These are phyloP conservation scores for Lerista edwardsae DNA, from an alignment of 2,797 vertebrate species.

Conservation along the genomic window DNA sequence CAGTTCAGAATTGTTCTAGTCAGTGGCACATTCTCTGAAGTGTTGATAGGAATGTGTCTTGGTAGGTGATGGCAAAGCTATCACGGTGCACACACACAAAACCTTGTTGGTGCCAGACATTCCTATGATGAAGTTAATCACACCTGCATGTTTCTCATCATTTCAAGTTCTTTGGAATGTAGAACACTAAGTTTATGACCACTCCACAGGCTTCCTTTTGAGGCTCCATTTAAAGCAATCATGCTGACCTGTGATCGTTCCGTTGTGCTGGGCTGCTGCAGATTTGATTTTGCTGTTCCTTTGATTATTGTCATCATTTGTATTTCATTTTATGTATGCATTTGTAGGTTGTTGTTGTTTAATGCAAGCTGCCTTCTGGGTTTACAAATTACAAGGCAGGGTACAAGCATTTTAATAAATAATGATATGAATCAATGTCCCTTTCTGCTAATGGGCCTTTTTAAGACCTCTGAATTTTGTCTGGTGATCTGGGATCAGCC, in stretches of 20 bases:
- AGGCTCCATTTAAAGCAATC: neutral
- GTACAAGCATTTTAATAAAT: too few species aligned
- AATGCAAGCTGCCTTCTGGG: too few species aligned
- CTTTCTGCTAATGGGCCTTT: too few species aligned
- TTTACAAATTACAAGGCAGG: too few species aligned
- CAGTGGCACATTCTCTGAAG: neutral
- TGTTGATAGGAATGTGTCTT: neutral
- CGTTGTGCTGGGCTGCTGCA: neutral
- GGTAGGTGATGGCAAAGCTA: rapidly evolving
- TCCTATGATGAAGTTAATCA: neutral
- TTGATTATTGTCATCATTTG: neutral
- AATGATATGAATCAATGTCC: too few species aligned
- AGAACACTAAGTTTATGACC: neutral
- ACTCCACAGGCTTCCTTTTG: neutral
- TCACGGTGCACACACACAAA: rapidly evolving
- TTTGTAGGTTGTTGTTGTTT: too few species aligned
- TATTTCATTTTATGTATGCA: too few species aligned
- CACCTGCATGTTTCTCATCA: rapidly evolving
- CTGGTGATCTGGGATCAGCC: too few species aligned
- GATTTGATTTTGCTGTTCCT: neutral
- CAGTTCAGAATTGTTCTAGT: neutral
- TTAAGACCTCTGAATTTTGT: too few species aligned
- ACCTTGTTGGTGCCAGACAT: neutral
- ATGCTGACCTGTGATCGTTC: neutral
- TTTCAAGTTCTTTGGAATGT: neutral